Base-by-base conservation (phyloP, 2,113 vertebrate species). In the Cebus imitator region DNA sequence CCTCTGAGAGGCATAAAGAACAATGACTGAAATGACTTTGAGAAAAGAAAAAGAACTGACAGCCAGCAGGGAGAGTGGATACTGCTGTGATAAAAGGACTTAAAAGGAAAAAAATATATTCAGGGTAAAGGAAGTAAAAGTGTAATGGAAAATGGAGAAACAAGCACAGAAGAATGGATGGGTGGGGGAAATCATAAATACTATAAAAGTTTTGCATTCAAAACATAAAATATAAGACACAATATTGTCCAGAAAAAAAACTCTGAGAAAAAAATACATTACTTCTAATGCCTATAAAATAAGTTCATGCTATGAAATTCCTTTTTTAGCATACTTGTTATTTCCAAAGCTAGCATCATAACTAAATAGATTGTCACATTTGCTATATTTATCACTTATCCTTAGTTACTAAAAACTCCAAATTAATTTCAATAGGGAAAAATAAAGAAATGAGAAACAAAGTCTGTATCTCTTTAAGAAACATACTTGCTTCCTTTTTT, bases 21-120 rank as follows among this genome's bases (percentile, higher is more conserved):
- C 93, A 98, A 96, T 88, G 87, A 95, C 90, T 97, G 80, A 95
- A 97, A 98, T 94, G 93, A 81, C 88, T 98, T 89, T 98, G 93
- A 98, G 91, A 98, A 32, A 72, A 97, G 84, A 97, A 94, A 97
- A 98, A 91, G 72, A 98, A 87, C 88, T 95, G 95, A 96, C 68
- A 97, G 81, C 83, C 92, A 97, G 90, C 70, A 95, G 16, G 55
- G 90, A 97, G 90, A 96, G 25, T 95, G 96, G 94, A 96, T 96
- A 96, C 93, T 93, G 43, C 91, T 97, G 94, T 89, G 96, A 95
- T 96, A 86, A 98, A 97, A 97, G 48, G n/a, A 90, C 43, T 92
- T 76, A 84, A 70, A 35, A 94, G 25, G 58, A 55, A 80, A 90
- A 90, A 93, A 87, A 92, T 58, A 79, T 16, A 68, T 95, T 90